phyloP scores from a whole-genome alignment of 2,888 invertebrate genomes.

The Spodoptera picta region DNA sequence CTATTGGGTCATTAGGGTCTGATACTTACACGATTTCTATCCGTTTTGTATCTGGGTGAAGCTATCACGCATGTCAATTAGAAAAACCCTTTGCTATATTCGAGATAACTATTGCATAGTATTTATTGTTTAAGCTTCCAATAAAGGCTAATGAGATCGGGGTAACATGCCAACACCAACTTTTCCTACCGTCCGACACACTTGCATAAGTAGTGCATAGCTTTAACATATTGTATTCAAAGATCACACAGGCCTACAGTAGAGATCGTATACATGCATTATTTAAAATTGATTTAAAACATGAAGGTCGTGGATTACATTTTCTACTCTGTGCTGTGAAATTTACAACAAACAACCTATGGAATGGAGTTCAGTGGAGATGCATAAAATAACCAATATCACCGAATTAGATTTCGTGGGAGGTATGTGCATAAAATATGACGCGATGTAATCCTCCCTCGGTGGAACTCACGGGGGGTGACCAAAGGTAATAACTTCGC shows the following conservation, averaged over 20 bases:
- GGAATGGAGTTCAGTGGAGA: not conserved
- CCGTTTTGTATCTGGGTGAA: slow-evolving; percentile 13
- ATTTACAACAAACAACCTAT: too few species aligned
- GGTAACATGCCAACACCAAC: slow-evolving; percentile 26
- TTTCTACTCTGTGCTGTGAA: too few species aligned
- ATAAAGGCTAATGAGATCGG: slow-evolving; percentile 49
- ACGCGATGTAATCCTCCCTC: slow-evolving; percentile 49
- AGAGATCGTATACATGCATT: slow-evolving; percentile 16
- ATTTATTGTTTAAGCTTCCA: slow-evolving; percentile 41
- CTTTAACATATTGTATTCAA: slow-evolving; percentile 26
- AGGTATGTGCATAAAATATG: slow-evolving; percentile 63
- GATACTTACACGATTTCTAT: slow-evolving; percentile 25
- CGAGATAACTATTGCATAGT: slow-evolving; percentile 15
- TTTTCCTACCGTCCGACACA: slow-evolving; percentile 38
- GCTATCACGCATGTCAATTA: slow-evolving; percentile 26
- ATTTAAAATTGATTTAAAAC: slow-evolving; percentile 29
- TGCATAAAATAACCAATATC: slow-evolving; percentile 27
- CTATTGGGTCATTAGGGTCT: slow-evolving; percentile 10
- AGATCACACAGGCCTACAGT: slow-evolving; percentile 27
- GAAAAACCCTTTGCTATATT: slow-evolving; percentile 30
- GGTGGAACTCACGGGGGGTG: slow-evolving; percentile 60
- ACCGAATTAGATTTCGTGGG: slow-evolving; percentile 53
- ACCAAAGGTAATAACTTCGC: slow-evolving; percentile 66
- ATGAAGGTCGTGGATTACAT: not conserved
- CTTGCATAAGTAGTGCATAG: slow-evolving; percentile 28